Percentiles rank a stretch among this genome's conserved stretches.
phyloP scores from a whole-genome alignment of 2,797 vertebrate species.

The Strix occidentalis region DNA sequence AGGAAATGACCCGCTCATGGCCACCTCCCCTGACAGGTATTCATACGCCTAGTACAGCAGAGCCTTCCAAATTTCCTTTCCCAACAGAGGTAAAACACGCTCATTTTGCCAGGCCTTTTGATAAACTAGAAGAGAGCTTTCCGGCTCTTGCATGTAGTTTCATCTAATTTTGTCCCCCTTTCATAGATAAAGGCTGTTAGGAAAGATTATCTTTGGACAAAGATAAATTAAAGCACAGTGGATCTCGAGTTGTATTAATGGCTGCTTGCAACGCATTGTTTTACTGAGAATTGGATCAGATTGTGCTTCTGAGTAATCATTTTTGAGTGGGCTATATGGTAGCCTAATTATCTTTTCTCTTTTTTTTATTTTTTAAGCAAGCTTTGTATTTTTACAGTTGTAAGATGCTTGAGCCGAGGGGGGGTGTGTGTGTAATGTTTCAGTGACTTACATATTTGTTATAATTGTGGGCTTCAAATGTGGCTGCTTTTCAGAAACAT shows the following conservation, averaged over 20 bases:
- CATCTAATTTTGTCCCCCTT: background rate
- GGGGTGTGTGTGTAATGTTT: background rate
- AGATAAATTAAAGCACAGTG: background rate
- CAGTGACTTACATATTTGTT: background rate
- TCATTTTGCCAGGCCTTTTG: background rate
- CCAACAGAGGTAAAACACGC: slow-evolving; percentile 80
- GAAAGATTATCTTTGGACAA: background rate
- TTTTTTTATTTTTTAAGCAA: background rate
- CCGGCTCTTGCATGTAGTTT: background rate
- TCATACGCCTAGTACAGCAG: slow-evolving; percentile 81
- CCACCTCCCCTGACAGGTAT: slow-evolving; percentile 90
- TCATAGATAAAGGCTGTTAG: background rate
- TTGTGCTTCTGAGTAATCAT: background rate
- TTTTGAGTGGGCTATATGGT: background rate
- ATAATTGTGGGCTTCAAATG: background rate
- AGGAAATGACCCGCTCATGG: slow-evolving; percentile 97
- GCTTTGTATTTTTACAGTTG: background rate
- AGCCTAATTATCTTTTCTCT: background rate
- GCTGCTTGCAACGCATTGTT: background rate
- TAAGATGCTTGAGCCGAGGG: background rate
- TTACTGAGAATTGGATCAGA: background rate
- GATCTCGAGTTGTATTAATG: background rate
- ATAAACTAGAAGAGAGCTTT: background rate
- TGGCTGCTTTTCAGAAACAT: background rate
- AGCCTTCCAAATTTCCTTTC: slow-evolving; percentile 82